phyloP scores from a whole-genome alignment of 2,797 vertebrate species.

The Brachyalestes nurse region DNA sequence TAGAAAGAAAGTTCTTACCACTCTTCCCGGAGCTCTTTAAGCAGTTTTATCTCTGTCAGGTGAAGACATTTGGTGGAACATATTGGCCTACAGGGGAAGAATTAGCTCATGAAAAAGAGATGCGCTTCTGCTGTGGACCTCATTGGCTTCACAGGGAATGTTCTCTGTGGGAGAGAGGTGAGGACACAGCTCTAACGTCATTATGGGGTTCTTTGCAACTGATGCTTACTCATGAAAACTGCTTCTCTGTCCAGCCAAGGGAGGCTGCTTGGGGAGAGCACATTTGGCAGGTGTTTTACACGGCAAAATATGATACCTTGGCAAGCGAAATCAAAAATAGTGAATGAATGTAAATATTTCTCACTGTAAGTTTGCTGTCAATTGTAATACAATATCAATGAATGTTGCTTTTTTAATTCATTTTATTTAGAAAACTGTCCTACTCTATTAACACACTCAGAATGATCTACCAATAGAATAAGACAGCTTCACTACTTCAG shows the following conservation, averaged over 20 bases:
- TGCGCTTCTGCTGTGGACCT: neutral
- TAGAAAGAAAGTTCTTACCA: too few species aligned
- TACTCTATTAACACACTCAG: too few species aligned
- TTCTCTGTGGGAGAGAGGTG: neutral
- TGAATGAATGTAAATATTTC: too few species aligned
- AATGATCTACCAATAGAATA: too few species aligned
- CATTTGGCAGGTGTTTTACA: neutral
- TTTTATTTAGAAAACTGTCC: too few species aligned
- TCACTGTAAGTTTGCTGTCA: too few species aligned
- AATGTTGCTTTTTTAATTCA: too few species aligned
- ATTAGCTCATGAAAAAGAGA: neutral
- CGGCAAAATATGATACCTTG: too few species aligned
- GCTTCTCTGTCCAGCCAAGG: neutral
- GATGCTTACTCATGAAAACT: neutral
- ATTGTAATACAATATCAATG: too few species aligned
- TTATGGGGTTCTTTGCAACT: neutral
- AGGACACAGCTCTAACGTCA: constrained; percentile 1
- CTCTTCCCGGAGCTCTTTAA: neutral
- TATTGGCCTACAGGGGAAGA: neutral
- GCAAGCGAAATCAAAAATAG: too few species aligned
- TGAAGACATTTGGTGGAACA: neutral
- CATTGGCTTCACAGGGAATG: neutral
- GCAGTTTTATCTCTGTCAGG: neutral
- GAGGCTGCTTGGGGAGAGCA: neutral
- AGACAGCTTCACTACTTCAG: too few species aligned